These are phyloP conservation scores for Pseudochromis fuscus DNA, from an alignment of 2,797 vertebrate species.

Conservation along the genomic window DNA sequence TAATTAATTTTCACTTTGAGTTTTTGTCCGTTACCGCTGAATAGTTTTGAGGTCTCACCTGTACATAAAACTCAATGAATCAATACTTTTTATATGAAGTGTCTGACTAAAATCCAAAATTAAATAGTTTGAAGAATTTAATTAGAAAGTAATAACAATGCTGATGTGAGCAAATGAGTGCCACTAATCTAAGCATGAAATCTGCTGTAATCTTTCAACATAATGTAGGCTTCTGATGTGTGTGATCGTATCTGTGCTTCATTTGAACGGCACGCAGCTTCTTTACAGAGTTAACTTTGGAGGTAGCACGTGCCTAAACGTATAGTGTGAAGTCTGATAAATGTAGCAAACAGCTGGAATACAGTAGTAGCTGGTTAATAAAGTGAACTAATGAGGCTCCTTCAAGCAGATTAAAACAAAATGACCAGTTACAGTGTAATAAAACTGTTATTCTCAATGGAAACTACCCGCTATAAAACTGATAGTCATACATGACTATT, in stretches of 20 bases:
- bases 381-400: constrained; percentile 15
- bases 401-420: neutral
- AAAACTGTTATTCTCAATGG: constrained; percentile 12
- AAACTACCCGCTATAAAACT: neutral
- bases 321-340: neutral
- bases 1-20: constrained; percentile 9
- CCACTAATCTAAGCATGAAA: neutral
- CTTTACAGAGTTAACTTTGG: neutral
- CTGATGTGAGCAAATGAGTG: neutral
- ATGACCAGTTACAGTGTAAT: constrained; percentile 7
- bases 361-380: neutral
- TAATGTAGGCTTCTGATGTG: constrained; percentile 1
- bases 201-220: constrained; percentile 12
- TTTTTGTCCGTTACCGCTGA: neutral
- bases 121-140: neutral
- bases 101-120: neutral
- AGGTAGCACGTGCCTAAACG: neutral
- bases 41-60: neutral
- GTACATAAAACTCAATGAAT: neutral
- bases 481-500: neutral
- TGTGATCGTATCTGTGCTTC: neutral
- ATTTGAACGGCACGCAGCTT: neutral
- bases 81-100: neutral
- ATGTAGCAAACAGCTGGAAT: neutral
- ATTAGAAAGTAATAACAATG: neutral